Conservation (phyloP, 2,113 vertebrate genomes). For the Lophius piscatorius region DNA sequence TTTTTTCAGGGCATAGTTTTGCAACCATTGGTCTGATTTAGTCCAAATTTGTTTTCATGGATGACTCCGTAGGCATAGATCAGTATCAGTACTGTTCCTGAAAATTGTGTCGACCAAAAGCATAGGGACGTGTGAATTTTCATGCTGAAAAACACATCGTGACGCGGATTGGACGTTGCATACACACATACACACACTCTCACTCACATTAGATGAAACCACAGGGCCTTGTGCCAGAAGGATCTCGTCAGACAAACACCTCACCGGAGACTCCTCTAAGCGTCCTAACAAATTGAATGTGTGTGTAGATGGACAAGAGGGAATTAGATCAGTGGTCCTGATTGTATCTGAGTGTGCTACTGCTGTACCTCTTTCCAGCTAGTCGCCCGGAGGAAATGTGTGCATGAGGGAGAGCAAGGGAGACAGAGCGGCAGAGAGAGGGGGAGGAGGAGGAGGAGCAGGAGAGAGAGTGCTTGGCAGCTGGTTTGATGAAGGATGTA, state of each 20-base stretch:
- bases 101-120: too few relatives aligned
- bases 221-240: slow-evolving; percentile 58
- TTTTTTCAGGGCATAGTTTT: too few relatives aligned
- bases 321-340: slow-evolving; percentile 82
- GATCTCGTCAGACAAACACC: slow-evolving; percentile 78
- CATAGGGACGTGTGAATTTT: too few relatives aligned
- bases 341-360: slow-evolving; percentile 79
- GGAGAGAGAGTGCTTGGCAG: slow-evolving; percentile 61
- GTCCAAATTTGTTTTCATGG: too few relatives aligned
- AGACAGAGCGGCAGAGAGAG: slow-evolving; percentile 32
- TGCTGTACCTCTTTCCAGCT: slow-evolving; percentile 72
- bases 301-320: slow-evolving; percentile 80
- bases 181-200: slow-evolving; percentile 34
- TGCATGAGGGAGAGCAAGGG: slow-evolving; percentile 50
- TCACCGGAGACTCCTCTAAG: slow-evolving; percentile 78
- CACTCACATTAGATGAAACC: slow-evolving; percentile 51
- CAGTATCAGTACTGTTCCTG: too few relatives aligned
- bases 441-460: slow-evolving; percentile 17
- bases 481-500: slow-evolving; percentile 75
- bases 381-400: slow-evolving; percentile 67
- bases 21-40: too few relatives aligned
- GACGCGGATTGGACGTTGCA: slow-evolving; percentile 37
- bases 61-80: too few relatives aligned
- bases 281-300: slow-evolving; percentile 82
- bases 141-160: slow-evolving; percentile 51